Conservation (phyloP, 2,113 vertebrate species). For the Tenrec ecaudatus region DNA sequence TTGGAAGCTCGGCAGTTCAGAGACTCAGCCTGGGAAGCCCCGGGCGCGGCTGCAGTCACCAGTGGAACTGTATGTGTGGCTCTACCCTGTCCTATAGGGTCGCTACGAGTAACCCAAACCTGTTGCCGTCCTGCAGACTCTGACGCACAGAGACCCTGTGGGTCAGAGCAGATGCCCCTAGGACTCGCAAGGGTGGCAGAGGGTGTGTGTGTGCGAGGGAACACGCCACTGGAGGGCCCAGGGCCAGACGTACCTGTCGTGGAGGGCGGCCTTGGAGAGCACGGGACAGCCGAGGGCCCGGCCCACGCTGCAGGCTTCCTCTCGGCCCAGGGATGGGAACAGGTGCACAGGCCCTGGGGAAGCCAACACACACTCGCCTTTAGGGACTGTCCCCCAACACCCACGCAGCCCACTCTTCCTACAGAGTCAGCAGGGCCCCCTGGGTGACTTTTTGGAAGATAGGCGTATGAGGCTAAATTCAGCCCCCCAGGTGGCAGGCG, state of each 20-base stretch:
- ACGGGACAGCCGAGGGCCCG: slow-evolving; percentile 86
- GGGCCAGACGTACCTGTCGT: slow-evolving; percentile 88
- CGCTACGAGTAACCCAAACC: background rate
- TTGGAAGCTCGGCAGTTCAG: background rate
- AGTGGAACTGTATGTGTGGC: too few relatives aligned
- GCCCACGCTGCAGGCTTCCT: slow-evolving; percentile 89
- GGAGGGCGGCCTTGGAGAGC: slow-evolving; percentile 88
- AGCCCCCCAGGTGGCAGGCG: background rate
- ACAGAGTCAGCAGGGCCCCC: background rate
- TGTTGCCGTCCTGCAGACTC: background rate
- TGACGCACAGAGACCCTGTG: background rate
- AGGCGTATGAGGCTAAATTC: background rate
- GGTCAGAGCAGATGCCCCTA: background rate
- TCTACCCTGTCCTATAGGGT: too few relatives aligned
- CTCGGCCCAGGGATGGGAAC: slow-evolving; percentile 93
- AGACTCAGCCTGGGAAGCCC: background rate
- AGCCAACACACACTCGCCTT: background rate
- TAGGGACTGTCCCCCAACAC: background rate
- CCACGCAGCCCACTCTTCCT: accelerated
- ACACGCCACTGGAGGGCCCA: background rate
- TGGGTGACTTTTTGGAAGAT: background rate
- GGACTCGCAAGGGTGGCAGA: background rate
- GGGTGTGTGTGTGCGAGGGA: background rate
- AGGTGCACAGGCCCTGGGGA: slow-evolving; percentile 92
- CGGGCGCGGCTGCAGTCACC: too few relatives aligned